Evolutionary conservation across 2,888 invertebrate species (phyloP).

Genomic region (Polyommatus iphigenia): DNA sequence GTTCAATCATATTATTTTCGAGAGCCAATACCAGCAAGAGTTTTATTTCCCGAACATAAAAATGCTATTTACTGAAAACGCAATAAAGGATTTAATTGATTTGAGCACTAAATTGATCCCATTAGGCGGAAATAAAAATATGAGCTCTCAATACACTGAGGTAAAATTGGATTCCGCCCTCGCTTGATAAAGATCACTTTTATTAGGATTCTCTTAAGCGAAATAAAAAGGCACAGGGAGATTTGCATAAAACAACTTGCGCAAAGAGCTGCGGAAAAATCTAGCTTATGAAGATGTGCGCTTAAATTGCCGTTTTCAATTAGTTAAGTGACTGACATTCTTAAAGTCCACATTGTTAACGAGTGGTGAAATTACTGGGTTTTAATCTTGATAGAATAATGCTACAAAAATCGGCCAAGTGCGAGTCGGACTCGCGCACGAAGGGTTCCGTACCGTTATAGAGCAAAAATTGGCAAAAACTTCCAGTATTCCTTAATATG

Average conservation of each 20-base stretch:
- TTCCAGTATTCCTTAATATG: too few relatives aligned
- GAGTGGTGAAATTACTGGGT: background rate
- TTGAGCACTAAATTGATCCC: background rate
- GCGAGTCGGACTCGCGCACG: too few relatives aligned
- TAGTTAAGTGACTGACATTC: constrained; percentile 6
- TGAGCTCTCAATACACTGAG: background rate
- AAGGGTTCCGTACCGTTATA: too few relatives aligned
- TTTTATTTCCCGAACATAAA: background rate
- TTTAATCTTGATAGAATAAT: background rate
- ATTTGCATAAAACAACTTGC: constrained; percentile 13
- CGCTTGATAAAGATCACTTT: background rate
- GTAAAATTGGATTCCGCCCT: constrained; percentile 3
- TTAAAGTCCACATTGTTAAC: background rate
- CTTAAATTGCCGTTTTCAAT: background rate
- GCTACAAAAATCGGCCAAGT: too few relatives aligned
- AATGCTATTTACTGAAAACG: background rate
- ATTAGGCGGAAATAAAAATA: constrained; percentile 12
- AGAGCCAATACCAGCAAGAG: background rate
- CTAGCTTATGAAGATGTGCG: background rate
- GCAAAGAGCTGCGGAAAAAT: background rate
- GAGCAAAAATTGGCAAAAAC: too few relatives aligned
- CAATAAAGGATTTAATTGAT: constrained; percentile 2
- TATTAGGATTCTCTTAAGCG: constrained; percentile 10
- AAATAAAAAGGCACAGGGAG: background rate
- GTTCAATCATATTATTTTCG: background rate